These are phyloP conservation scores for Aramus guarauna DNA, from an alignment of 2,113 vertebrate genomes.

Conservation along the genomic window DNA sequence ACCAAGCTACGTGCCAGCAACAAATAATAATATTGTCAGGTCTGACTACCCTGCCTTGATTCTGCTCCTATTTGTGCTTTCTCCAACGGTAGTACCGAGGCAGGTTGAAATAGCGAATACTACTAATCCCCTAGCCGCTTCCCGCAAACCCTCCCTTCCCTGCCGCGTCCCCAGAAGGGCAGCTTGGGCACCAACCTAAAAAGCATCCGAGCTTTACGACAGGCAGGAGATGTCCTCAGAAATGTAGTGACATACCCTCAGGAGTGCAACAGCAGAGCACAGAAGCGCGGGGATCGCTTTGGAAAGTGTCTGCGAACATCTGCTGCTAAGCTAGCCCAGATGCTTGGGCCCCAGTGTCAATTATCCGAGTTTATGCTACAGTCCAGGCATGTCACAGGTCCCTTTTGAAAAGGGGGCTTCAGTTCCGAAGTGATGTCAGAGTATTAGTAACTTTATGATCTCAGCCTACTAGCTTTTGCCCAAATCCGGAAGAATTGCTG, in stretches of 20 bases:
- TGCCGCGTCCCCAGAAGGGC: background rate
- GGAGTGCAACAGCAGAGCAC: background rate
- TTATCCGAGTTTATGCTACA: background rate
- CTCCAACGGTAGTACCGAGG: background rate
- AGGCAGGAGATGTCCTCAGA: background rate
- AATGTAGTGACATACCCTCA: background rate
- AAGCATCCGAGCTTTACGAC: constrained; percentile 11
- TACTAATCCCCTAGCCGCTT: background rate
- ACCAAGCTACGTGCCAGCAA: background rate
- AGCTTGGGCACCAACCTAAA: background rate
- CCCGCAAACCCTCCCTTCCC: background rate
- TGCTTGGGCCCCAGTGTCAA: constrained; percentile 32
- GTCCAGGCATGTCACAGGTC: background rate
- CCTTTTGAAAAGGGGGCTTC: background rate
- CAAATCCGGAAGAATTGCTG: background rate
- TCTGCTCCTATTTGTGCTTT: background rate
- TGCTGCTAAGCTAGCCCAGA: constrained; percentile 42
- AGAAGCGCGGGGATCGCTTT: background rate
- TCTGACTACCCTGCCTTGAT: background rate
- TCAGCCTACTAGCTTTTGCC: background rate
- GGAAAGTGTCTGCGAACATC: background rate
- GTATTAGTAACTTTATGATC: background rate
- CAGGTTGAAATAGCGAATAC: background rate
- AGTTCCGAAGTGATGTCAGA: background rate
- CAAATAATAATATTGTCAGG: background rate